Percentiles rank a stretch among this genome's conserved stretches.
These are phyloP conservation scores for Plecturocebus donacophilus DNA, from an alignment of 2,113 vertebrate genomes.

Conservation along the genomic window DNA sequence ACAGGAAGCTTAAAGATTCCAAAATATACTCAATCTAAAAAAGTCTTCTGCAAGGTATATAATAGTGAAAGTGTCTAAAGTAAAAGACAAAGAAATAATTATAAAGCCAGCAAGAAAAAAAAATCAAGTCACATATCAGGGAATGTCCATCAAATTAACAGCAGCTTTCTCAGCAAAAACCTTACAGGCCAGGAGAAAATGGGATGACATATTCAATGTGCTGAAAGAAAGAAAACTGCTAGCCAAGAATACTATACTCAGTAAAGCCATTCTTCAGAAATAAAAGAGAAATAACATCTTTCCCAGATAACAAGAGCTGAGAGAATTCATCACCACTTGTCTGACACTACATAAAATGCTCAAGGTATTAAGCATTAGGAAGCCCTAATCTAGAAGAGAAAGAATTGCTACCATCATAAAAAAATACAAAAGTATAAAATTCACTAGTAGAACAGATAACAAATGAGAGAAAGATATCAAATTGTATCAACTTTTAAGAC, in stretches of 20 bases:
- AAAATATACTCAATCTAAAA: not conserved
- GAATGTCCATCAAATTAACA: not conserved
- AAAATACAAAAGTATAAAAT: not conserved
- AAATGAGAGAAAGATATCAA: not conserved
- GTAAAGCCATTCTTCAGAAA: not conserved
- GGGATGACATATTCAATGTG: not conserved
- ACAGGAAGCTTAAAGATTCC: not conserved
- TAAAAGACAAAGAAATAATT: not conserved
- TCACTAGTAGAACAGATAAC: not conserved
- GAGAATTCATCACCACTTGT: not conserved
- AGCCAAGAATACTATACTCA: not conserved
- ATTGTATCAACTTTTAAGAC: not conserved
- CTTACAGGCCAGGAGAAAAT: not conserved
- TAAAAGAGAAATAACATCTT: not conserved
- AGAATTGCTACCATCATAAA: not conserved
- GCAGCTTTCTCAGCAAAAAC: not conserved
- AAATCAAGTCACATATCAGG: not conserved
- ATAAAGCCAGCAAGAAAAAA: not conserved
- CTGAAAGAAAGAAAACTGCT: not conserved
- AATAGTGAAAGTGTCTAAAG: not conserved
- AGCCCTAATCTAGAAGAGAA: not conserved
- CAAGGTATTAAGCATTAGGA: not conserved
- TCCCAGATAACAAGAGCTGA: not conserved
- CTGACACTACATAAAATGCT: not conserved
- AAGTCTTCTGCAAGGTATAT: not conserved